Conservation (phyloP, 1,140 invertebrate species). For the Scylla paramamosain region DNA sequence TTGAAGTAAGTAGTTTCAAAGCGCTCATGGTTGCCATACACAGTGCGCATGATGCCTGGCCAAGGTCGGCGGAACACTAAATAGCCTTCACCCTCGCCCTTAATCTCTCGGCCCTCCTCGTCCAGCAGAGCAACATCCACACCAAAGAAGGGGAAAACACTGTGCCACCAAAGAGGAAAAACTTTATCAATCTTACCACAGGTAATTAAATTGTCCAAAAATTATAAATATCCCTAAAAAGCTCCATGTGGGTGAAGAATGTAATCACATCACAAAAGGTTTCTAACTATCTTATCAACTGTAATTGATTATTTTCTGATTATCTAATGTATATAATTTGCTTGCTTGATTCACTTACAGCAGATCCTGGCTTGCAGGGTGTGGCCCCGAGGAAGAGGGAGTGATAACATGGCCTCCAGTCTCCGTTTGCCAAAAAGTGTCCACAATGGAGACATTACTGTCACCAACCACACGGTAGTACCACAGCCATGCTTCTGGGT, state of each 20-base stretch:
- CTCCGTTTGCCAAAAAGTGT: conserved; percentile 99
- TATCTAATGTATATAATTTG: conserved; percentile 14
- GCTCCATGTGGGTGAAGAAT: neutral
- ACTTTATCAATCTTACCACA: neutral
- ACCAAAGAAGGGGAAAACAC: conserved; percentile 95
- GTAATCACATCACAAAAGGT: too few relatives aligned
- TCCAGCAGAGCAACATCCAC: conserved; percentile 93
- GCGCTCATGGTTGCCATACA: conserved; percentile 94
- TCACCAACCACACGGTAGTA: conserved; percentile 87
- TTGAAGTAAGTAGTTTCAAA: conserved; percentile 97
- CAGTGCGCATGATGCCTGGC: conserved; percentile 98
- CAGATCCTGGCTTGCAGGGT: conserved; percentile 97
- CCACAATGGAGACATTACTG: conserved; percentile 89
- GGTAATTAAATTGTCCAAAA: neutral
- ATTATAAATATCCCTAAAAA: neutral
- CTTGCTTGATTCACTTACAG: conserved; percentile 84
- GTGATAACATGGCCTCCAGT: conserved; percentile 97
- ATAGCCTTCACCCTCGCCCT: conserved; percentile 95
- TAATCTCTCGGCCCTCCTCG: conserved; percentile 92
- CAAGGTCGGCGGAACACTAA: conserved; percentile 95
- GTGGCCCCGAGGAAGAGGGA: conserved; percentile 95
- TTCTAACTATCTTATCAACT: too few relatives aligned
- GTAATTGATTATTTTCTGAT: too few relatives aligned
- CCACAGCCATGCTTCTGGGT: conserved; percentile 99
- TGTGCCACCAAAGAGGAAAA: conserved; percentile 42